phyloP scores from a whole-genome alignment of 1,140 invertebrate species.

The Drosophila eugracilis region DNA sequence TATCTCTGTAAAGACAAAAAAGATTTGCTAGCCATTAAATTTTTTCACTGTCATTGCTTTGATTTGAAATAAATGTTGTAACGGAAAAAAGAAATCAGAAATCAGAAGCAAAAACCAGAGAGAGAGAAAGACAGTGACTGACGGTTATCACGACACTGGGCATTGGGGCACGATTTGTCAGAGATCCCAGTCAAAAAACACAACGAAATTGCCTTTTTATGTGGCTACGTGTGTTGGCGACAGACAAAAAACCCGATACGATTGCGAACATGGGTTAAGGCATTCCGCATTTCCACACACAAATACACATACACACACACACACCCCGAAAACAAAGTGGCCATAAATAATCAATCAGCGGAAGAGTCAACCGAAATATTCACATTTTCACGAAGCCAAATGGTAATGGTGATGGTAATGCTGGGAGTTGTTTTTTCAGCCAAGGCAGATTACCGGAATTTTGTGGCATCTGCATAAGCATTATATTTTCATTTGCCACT shows the following conservation, averaged over 20 bases:
- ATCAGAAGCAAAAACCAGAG: constrained; percentile 17
- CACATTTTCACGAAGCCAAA: constrained; percentile 15
- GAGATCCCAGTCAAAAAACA: constrained; percentile 37
- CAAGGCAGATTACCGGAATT: constrained; percentile 21
- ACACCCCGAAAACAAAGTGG: constrained; percentile 27
- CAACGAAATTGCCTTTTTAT: constrained; percentile 74
- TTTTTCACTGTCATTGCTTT: constrained; percentile 68
- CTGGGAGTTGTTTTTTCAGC: constrained; percentile 4
- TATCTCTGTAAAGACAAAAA: constrained; percentile 23
- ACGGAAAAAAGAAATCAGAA: constrained; percentile 4
- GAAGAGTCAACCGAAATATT: constrained; percentile 44
- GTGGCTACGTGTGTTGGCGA: constrained; percentile 37
- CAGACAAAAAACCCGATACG: constrained; percentile 29
- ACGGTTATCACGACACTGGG: constrained; percentile 71
- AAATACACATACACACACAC: constrained; percentile 19
- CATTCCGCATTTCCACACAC: constrained; percentile 32
- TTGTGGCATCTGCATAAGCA: constrained; percentile 23
- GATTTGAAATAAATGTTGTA: constrained; percentile 62
- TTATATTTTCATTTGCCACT: constrained; percentile 12
- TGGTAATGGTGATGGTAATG: constrained; percentile 40
- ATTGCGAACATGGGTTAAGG: constrained; percentile 41
- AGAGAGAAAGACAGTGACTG: constrained; percentile 54
- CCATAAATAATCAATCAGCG: constrained; percentile 53
- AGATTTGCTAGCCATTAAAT: constrained; percentile 73
- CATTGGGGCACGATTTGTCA: constrained; percentile 74